A percentile compares a stretch with the other conserved stretches of the same genome.
Evolutionary conservation across 2,797 vertebrate species (phyloP).

Genomic region (Oreochromis mossambicus): DNA sequence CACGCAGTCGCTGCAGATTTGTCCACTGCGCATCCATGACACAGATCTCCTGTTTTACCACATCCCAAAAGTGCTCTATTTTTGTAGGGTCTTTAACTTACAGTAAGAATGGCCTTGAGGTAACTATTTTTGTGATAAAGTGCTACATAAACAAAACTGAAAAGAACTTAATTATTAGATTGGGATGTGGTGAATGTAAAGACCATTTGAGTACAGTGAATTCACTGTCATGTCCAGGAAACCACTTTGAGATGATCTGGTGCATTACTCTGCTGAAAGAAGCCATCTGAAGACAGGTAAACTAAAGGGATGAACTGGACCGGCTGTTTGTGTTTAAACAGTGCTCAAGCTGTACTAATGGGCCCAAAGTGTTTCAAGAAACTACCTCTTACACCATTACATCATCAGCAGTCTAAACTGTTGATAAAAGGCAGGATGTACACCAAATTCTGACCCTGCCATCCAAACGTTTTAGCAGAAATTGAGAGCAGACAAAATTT

Average conservation of each 20-base stretch:
- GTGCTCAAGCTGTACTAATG: neutral
- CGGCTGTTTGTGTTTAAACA: neutral
- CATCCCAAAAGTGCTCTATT: neutral
- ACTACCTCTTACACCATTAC: neutral
- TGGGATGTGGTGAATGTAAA: neutral
- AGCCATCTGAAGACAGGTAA: neutral
- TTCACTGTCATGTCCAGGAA: neutral
- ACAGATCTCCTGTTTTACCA: accelerated
- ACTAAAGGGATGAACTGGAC: neutral
- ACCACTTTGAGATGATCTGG: neutral
- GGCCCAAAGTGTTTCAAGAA: neutral
- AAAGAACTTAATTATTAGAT: neutral
- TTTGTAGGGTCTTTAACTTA: accelerated
- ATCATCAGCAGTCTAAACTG: neutral
- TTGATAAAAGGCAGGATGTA: neutral
- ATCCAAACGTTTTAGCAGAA: neutral
- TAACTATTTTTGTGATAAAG: neutral
- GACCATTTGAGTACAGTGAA: neutral
- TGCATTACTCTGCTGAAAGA: neutral
- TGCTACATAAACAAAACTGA: neutral
- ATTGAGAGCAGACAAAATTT: neutral
- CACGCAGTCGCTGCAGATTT: neutral
- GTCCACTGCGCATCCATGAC: neutral
- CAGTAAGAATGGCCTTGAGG: neutral
- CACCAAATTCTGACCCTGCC: neutral